phyloP scores from a whole-genome alignment of 2,888 invertebrate species.

The Zeuzera pyrina region DNA sequence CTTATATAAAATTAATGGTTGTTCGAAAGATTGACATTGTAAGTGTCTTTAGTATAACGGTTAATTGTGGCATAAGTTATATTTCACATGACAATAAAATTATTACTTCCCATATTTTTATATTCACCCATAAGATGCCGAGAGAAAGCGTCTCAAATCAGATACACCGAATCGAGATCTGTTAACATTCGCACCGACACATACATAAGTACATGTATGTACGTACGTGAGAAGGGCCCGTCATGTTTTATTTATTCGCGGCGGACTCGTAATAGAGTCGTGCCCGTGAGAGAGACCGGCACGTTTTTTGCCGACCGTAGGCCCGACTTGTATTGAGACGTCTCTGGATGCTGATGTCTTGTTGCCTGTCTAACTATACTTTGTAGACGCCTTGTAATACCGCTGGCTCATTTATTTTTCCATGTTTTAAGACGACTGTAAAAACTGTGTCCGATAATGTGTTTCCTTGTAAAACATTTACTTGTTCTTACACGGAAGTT shows the following conservation, averaged over 20 bases:
- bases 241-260: constrained; percentile 72
- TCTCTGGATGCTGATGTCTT: constrained; percentile 68
- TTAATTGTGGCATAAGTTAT: too few species aligned
- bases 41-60: too few species aligned
- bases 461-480: too few species aligned
- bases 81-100: background rate
- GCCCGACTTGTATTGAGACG: constrained; percentile 66
- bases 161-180: constrained; percentile 56
- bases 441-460: too few species aligned
- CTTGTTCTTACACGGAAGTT: too few species aligned
- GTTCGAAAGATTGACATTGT: too few species aligned
- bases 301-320: constrained; percentile 63
- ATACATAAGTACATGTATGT: constrained; percentile 18
- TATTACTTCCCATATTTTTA: constrained; percentile 10
- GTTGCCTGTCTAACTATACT: constrained; percentile 54
- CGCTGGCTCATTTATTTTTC: constrained; percentile 20
- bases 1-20: too few species aligned
- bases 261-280: constrained; percentile 69
- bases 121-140: constrained; percentile 20
- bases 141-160: constrained; percentile 59
- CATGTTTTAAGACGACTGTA: background rate
- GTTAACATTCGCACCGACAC: constrained; percentile 57
- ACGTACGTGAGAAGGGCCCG: constrained; percentile 67
- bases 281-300: constrained; percentile 65
- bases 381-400: constrained; percentile 35